phyloP scores from a whole-genome alignment of 2,797 vertebrate species.

The Phrynocephalus guinanensis region DNA sequence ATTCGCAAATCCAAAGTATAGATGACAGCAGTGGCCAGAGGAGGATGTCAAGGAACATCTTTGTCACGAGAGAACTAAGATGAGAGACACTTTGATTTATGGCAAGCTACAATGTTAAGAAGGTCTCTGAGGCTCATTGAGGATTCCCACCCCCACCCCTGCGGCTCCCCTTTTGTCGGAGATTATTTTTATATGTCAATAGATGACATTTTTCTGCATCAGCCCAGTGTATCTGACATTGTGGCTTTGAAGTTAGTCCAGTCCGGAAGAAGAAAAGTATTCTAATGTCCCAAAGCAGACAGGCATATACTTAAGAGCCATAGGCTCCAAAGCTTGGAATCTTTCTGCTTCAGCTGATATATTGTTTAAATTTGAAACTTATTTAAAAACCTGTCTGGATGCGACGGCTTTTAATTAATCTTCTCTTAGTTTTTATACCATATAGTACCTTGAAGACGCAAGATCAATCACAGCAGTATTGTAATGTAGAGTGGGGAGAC shows the following conservation, averaged over 20 bases:
- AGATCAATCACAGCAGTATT: slow-evolving; percentile 85
- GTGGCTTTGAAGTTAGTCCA: slow-evolving; percentile 38
- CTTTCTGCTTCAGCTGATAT: slow-evolving; percentile 84
- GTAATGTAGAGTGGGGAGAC: slow-evolving; percentile 81
- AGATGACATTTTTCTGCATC: slow-evolving; percentile 48
- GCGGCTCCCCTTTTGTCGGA: neutral
- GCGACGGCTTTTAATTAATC: slow-evolving; percentile 87
- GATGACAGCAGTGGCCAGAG: slow-evolving; percentile 11
- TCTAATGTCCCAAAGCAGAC: slow-evolving; percentile 70
- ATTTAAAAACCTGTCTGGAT: slow-evolving; percentile 86
- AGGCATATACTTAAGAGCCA: slow-evolving; percentile 68
- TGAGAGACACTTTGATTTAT: neutral
- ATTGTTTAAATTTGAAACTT: slow-evolving; percentile 88
- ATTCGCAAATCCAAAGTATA: slow-evolving; percentile 1
- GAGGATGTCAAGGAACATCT: neutral
- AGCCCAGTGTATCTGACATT: slow-evolving; percentile 31
- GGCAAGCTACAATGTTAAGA: neutral
- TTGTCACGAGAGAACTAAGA: neutral
- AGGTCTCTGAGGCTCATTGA: slow-evolving; percentile 16
- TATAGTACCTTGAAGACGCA: slow-evolving; percentile 85
- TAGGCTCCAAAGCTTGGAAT: slow-evolving; percentile 69
- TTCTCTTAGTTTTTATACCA: slow-evolving; percentile 86
- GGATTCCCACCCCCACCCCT: slow-evolving; percentile 33
- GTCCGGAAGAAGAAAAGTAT: slow-evolving; percentile 57
- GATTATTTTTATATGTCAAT: slow-evolving; percentile 13